Base-by-base conservation (phyloP, 1,140 invertebrate genomes). In the Bradysia coprophila region DNA sequence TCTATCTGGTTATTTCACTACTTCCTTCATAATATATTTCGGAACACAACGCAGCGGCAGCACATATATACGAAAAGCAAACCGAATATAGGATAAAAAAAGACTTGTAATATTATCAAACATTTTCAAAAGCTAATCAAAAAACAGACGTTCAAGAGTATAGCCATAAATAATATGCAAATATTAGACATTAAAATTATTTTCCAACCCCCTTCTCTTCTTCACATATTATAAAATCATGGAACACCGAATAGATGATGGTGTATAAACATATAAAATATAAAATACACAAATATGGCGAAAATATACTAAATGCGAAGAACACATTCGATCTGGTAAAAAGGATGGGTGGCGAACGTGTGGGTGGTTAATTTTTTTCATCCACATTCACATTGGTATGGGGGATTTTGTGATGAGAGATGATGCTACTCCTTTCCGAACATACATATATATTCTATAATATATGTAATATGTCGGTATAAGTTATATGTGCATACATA, bases 111-210 rank as follows among this genome's bases (percentile, higher is more conserved):
- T n/a, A n/a, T 28, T 28, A 28, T 28, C 24, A 28, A 28, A 28
- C 24, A 28, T 6, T 28, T 28, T 28, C 24, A 28, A 28, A 28
- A 28, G 24, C 24, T 28, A 28, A 28, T 28, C 5, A 38, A 38
- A 38, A 18, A 38, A 19, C 36, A 38, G 36, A 38, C 36, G 36
- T 38, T 38, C 18, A n/a, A 38, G 11, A 38, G n/a, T 38, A 18
- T 18, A 20, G 18, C 36, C 36, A 38, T 38, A 38, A 38, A 38
- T 38, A 38, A 38, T 38, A 38, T 38, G 36, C 36, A 38, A 38
- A 38, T 38, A 38, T 38, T 18, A 38, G 36, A 38, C 36, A 38
- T 38, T 38, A 38, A 38, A 38, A 38, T 18, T 18, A 20, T 38
- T 36, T 38, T 18, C 15, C 36, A 38, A 28, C 24, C 24, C 24